A percentile compares a stretch with the other conserved stretches of the same genome.
Conservation (phyloP, 2,113 vertebrate species). For the Corythornis vintsioides region DNA sequence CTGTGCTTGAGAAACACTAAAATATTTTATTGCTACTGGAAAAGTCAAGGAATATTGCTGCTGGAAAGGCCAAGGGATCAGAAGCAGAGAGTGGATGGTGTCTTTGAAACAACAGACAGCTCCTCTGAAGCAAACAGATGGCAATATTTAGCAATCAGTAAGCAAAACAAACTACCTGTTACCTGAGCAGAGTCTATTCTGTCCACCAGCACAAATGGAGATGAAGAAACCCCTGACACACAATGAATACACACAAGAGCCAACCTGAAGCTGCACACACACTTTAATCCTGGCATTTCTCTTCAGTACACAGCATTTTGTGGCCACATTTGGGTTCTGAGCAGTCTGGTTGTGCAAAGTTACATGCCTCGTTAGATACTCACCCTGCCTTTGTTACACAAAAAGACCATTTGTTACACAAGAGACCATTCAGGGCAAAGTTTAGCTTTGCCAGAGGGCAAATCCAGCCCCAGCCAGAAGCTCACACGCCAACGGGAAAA, state of each 20-base stretch:
- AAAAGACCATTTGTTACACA: not conserved
- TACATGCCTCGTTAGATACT: not conserved
- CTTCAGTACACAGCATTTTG: accelerated
- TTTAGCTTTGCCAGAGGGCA: not conserved
- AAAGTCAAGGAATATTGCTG: too few relatives aligned
- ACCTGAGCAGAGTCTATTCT: accelerated
- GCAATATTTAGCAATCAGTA: not conserved
- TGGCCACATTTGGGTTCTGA: not conserved
- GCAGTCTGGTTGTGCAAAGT: not conserved
- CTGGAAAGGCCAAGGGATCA: not conserved
- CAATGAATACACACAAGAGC: not conserved
- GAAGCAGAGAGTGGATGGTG: not conserved
- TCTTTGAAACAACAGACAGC: not conserved
- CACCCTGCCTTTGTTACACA: not conserved
- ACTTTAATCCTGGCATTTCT: not conserved
- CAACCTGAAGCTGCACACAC: accelerated
- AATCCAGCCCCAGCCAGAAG: not conserved
- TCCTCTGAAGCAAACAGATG: accelerated
- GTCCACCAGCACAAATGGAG: accelerated
- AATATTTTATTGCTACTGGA: not conserved
- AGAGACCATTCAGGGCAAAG: not conserved
- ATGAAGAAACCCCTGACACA: not conserved
- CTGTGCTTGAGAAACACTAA: not conserved
- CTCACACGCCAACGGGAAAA: not conserved
- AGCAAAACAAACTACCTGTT: not conserved